Percentiles rank a stretch among this genome's conserved stretches.
phyloP scores from a whole-genome alignment of 2,888 invertebrate species.

The Drosophila conformis region DNA sequence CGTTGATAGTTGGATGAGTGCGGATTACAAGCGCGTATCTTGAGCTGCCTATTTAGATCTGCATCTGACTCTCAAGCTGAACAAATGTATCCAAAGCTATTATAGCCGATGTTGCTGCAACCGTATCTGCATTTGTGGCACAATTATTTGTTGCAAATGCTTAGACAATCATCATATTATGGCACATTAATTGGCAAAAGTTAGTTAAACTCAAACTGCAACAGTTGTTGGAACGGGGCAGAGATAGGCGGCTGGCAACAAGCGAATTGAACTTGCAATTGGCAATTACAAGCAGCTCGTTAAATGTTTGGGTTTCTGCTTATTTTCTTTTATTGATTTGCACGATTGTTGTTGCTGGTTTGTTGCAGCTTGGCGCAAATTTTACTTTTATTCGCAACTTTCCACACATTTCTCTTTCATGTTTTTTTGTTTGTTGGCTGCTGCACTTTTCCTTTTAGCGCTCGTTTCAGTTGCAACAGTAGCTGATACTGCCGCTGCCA shows the following conservation, averaged over 20 bases:
- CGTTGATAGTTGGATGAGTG: slow-evolving; percentile 49
- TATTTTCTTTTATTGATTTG: slow-evolving; percentile 36
- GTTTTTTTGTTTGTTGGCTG: slow-evolving; percentile 30
- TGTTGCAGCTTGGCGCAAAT: slow-evolving; percentile 35
- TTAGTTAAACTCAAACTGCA: slow-evolving; percentile 4
- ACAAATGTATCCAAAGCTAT: neutral
- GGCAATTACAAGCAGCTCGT: slow-evolving; percentile 53
- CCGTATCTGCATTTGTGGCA: slow-evolving; percentile 39
- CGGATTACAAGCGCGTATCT: slow-evolving; percentile 46
- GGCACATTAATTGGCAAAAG: slow-evolving; percentile 48
- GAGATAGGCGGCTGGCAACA: slow-evolving; percentile 11
- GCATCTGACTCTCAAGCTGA: slow-evolving; percentile 22
- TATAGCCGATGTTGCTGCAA: neutral
- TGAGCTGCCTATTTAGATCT: slow-evolving; percentile 26
- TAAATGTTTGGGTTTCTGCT: slow-evolving; percentile 55
- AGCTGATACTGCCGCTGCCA: slow-evolving; percentile 18
- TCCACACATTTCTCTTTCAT: slow-evolving; percentile 76
- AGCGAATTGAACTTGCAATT: slow-evolving; percentile 50
- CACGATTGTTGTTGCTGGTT: slow-evolving; percentile 24
- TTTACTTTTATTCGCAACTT: slow-evolving; percentile 74
- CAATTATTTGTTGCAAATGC: slow-evolving; percentile 25
- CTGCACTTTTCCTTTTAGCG: slow-evolving; percentile 75
- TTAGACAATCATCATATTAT: slow-evolving; percentile 48
- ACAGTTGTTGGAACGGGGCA: slow-evolving; percentile 3
- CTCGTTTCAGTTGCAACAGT: slow-evolving; percentile 47